phyloP scores from a whole-genome alignment of 2,888 invertebrate species.

The Oscheius sp. region DNA sequence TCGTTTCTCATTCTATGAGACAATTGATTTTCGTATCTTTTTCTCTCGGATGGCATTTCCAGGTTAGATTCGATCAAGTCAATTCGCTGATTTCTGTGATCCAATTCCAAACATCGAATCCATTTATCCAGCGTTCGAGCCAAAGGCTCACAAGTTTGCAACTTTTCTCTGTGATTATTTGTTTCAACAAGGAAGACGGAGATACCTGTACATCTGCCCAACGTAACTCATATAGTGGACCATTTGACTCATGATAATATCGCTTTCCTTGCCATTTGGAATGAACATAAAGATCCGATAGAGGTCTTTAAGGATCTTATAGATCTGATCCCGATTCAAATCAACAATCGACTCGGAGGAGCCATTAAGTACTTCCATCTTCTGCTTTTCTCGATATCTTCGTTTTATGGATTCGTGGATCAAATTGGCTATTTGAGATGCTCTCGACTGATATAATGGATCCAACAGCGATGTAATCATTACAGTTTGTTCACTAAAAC shows the following conservation, averaged over 20 bases:
- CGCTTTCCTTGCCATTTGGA: background rate
- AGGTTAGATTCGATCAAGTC: slow-evolving; percentile 15
- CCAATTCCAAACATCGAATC: slow-evolving; percentile 60
- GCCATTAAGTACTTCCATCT: background rate
- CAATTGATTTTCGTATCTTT: background rate
- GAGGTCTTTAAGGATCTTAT: slow-evolving; percentile 8
- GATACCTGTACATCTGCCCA: slow-evolving; percentile 15
- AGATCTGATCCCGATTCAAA: background rate
- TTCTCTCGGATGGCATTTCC: background rate
- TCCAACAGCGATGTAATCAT: slow-evolving; percentile 7
- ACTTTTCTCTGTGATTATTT: background rate
- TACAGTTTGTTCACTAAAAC: slow-evolving; percentile 3
- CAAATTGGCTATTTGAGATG: slow-evolving; percentile 10
- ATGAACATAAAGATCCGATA: slow-evolving; percentile 19
- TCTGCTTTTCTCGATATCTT: background rate
- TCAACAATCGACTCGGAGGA: background rate
- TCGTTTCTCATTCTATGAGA: background rate
- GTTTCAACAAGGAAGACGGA: background rate
- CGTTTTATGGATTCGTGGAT: slow-evolving; percentile 8
- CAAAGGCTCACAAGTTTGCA: slow-evolving; percentile 9
- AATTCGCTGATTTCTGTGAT: slow-evolving; percentile 59
- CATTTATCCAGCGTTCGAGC: slow-evolving; percentile 56
- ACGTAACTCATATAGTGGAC: background rate
- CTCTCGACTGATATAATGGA: slow-evolving; percentile 12
- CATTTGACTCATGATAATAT: slow-evolving; percentile 12